Evolutionary conservation across 1,140 invertebrate species (phyloP), one percentile per base, ranked within the genome.

Genomic region (Sinella curviseta): DNA sequence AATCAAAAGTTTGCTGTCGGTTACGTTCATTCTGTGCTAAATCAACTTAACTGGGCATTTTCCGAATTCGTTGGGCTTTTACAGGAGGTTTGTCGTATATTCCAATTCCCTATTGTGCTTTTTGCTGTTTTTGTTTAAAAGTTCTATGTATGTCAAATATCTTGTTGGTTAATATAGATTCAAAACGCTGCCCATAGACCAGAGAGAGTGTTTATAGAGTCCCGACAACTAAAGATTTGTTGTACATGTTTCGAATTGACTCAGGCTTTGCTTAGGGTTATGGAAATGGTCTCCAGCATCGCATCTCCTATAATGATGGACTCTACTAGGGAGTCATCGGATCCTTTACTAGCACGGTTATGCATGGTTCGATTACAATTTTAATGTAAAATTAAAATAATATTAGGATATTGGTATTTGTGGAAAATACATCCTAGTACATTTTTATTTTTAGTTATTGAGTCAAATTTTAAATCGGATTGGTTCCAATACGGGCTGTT

Each of bases 1-100:
- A 84, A 90, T 81, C 86, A 88, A 65, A 84, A 89, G 12, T 76
- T 87, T 1, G 89, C 92, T 0, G 90, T 89, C 0, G 87, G 89
- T 1, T 95, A 94, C 84, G 86, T 96, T 0, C 94, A 95, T 85
- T 94, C 93, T 0, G 85, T 96, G 0, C 87, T 96, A 0, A 94
- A 92, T 86, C 94, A 95, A 82, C 86, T 95, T 0, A 96, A 96
- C 86, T 96, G 94, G 94, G 92, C 93, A 0, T 95, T 95, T 84
- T 95, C 94, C 0, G 94, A 96, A 84, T 95, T 96, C 81, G 94
- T 95, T 82, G 91, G 93, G 24, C 91, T 95, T 89, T 88, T 95
- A 80, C 94, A 95, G 87, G 94, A 95, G 89, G 93, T 95, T 30
- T 73, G 31, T 33, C 2, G 31, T 57, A 20, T 1, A 16, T 4